These are phyloP conservation scores for Tenthredo mesomela DNA, from an alignment of 2,888 invertebrate genomes.

Conservation along the genomic window DNA sequence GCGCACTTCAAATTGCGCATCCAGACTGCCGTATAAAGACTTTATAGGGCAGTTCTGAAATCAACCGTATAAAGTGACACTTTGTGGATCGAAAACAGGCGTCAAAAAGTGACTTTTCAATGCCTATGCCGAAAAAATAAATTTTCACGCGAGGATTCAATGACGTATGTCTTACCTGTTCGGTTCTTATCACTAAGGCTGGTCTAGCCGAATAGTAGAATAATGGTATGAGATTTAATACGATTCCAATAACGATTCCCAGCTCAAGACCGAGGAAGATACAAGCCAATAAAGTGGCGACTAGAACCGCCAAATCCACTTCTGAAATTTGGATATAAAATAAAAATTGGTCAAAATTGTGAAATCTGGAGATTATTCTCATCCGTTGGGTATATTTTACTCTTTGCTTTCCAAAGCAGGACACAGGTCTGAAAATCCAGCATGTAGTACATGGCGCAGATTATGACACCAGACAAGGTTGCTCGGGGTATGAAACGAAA, in stretches of 20 bases:
- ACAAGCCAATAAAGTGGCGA: slow-evolving; percentile 81
- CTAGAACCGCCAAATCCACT: slow-evolving; percentile 81
- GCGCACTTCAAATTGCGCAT: no score
- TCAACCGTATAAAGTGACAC: no score
- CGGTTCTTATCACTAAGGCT: slow-evolving; percentile 63
- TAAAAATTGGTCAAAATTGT: neutral
- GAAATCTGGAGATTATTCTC: neutral
- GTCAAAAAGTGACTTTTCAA: no score
- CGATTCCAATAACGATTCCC: slow-evolving; percentile 83
- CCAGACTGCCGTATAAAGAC: no score
- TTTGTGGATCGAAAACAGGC: no score
- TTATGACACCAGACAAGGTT: slow-evolving; percentile 81
- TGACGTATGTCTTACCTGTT: slow-evolving; percentile 62
- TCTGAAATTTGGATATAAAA: slow-evolving; percentile 76
- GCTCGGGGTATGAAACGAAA: slow-evolving; percentile 81
- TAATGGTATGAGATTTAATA: slow-evolving; percentile 79
- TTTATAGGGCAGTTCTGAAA: no score
- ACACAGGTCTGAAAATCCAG: slow-evolving; percentile 78
- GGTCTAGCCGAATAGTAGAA: slow-evolving; percentile 81
- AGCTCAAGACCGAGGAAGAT: slow-evolving; percentile 83
- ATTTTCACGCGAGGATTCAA: slow-evolving; percentile 61
- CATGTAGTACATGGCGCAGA: slow-evolving; percentile 82
- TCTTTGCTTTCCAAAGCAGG: slow-evolving; percentile 79
- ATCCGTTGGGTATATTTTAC: slow-evolving; percentile 71
- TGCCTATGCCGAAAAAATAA: no score